Evolutionary conservation across 2,888 invertebrate genomes (phyloP).

Genomic region (Carpatolechia fugitivella): DNA sequence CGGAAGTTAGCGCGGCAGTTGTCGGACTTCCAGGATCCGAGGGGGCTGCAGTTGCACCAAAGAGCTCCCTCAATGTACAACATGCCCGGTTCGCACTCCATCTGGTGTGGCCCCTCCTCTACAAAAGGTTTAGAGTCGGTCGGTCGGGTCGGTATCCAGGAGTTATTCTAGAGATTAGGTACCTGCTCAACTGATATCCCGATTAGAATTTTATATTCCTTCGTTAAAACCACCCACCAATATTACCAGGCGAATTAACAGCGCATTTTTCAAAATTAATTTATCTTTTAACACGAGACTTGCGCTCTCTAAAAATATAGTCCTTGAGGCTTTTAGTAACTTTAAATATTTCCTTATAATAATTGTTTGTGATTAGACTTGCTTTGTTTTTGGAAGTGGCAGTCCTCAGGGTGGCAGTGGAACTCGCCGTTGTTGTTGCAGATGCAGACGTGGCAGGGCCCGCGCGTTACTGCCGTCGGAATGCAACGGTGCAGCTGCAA

Average conservation of each 20-base stretch:
- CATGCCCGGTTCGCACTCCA: conserved; percentile 30
- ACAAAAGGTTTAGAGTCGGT: too few relatives aligned
- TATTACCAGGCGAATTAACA: too few relatives aligned
- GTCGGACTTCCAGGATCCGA: conserved; percentile 43
- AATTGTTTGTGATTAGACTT: conserved; percentile 15
- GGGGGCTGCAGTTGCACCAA: conserved; percentile 41
- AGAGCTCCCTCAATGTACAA: conserved; percentile 36
- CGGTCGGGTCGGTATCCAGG: too few relatives aligned
- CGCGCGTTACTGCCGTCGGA: conserved; percentile 37
- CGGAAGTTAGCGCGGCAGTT: conserved; percentile 38
- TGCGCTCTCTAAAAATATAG: too few relatives aligned
- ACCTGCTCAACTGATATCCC: too few relatives aligned
- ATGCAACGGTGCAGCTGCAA: conserved; percentile 32
- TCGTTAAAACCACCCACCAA: too few relatives aligned
- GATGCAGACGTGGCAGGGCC: conserved; percentile 45
- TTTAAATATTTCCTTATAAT: too few relatives aligned
- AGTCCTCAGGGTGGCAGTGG: conserved; percentile 36
- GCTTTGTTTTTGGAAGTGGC: conserved; percentile 26
- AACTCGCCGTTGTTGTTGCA: conserved; percentile 44
- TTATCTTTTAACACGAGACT: too few relatives aligned
- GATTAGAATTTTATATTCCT: too few relatives aligned
- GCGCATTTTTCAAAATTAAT: too few relatives aligned
- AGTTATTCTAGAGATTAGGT: too few relatives aligned
- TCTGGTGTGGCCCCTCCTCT: background rate
- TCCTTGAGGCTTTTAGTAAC: too few relatives aligned